phyloP scores from a whole-genome alignment of 2,113 vertebrate species.

The Nothocercus julius region DNA sequence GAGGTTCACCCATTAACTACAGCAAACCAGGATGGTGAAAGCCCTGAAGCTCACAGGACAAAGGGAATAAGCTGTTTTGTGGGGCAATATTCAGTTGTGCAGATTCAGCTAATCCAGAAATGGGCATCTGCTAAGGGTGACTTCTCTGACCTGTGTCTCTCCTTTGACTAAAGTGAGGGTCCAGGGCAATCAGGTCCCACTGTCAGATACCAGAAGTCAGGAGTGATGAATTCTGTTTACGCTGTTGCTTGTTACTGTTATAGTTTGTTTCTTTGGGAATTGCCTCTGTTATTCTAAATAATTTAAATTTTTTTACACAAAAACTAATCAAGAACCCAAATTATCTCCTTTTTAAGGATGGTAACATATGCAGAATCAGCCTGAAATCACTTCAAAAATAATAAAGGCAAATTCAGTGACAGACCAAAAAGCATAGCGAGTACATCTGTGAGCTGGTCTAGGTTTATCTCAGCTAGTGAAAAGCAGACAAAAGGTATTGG shows the following conservation, averaged over 20 bases:
- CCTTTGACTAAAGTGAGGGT: neutral
- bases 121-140: fast-evolving
- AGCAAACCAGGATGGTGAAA: neutral
- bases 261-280: conserved; percentile 56
- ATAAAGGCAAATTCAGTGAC: conserved; percentile 38
- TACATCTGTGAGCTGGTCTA: conserved; percentile 54
- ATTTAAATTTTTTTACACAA: conserved; percentile 66
- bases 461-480: conserved; percentile 51
- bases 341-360: conserved; percentile 30
- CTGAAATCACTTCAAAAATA: neutral
- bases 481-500: conserved; percentile 56
- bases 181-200: neutral
- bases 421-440: neutral
- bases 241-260: neutral
- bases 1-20: neutral
- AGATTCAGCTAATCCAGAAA: neutral
- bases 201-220: neutral
- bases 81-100: too few relatives aligned
- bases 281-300: conserved; percentile 55
- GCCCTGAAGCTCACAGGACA: neutral
- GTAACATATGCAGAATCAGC: conserved; percentile 57
- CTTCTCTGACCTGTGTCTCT: neutral
- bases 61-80: neutral
- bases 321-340: conserved; percentile 62
- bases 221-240: neutral